Conservation (phyloP, 1,140 invertebrate genomes). For the Bombus confusus region DNA sequence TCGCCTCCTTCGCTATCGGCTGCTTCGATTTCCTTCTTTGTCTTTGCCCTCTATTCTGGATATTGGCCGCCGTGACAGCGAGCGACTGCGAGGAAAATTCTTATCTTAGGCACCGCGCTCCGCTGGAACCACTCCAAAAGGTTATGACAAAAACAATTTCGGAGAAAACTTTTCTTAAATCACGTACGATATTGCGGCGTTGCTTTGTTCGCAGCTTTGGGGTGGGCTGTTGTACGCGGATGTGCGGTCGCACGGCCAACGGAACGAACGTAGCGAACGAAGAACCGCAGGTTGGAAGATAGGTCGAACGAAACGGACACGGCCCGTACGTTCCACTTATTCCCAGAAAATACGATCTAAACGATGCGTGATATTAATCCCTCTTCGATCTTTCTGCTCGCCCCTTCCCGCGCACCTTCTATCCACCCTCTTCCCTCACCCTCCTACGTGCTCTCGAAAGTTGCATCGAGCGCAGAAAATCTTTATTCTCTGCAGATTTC, state of each 20-base stretch:
- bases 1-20: constrained; percentile 35
- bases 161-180: constrained; percentile 66
- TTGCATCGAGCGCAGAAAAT: constrained; percentile 20
- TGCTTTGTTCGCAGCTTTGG: constrained; percentile 42
- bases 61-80: constrained; percentile 58
- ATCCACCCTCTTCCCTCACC: too few species aligned
- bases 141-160: constrained; percentile 63
- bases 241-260: background rate
- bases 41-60: constrained; percentile 40
- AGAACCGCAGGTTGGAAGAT: background rate
- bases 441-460: background rate
- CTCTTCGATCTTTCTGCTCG: background rate
- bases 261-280: background rate
- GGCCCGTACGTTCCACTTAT: constrained; percentile 22
- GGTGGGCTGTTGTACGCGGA: background rate
- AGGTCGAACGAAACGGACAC: constrained; percentile 47
- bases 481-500: constrained; percentile 6
- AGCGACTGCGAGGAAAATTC: constrained; percentile 50
- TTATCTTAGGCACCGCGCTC: constrained; percentile 57
- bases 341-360: constrained; percentile 31
- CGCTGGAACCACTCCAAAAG: constrained; percentile 62
- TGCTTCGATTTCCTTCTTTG: constrained; percentile 52
- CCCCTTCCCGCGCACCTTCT: too few species aligned
- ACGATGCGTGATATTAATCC: constrained; percentile 49
- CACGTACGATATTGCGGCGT: constrained; percentile 65